phyloP scores from a whole-genome alignment of 1,140 invertebrate genomes.

The Drosophila tristis region DNA sequence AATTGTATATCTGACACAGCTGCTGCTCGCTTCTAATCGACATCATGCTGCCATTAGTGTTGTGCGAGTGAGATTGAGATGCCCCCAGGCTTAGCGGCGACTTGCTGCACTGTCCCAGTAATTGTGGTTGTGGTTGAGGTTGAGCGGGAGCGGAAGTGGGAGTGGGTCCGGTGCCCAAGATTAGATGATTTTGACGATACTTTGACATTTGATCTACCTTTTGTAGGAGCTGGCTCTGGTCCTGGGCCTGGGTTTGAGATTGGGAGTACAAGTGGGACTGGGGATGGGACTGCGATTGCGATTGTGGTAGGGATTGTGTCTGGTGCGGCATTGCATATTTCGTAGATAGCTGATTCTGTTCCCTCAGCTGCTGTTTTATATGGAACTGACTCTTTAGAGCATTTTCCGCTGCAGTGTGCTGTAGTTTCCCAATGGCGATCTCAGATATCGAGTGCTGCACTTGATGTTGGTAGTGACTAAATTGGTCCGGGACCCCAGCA shows the following conservation, averaged over 20 bases:
- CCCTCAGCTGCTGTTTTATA: slow-evolving; percentile 61
- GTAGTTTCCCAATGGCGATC: slow-evolving; percentile 9
- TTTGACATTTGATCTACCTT: no score
- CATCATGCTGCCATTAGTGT: slow-evolving; percentile 53
- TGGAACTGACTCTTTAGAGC: slow-evolving; percentile 59
- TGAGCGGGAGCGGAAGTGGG: no score
- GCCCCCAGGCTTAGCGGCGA: slow-evolving; percentile 16
- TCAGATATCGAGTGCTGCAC: slow-evolving; percentile 13
- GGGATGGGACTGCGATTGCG: not conserved
- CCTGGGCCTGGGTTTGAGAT: not conserved
- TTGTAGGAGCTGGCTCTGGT: not conserved
- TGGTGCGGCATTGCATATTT: slow-evolving; percentile 1
- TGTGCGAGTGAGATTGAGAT: slow-evolving; percentile 18
- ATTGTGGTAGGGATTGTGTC: not conserved
- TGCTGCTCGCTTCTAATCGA: slow-evolving; percentile 77
- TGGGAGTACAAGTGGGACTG: not conserved
- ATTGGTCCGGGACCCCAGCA: slow-evolving; percentile 2
- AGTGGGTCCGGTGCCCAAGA: no score
- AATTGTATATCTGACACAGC: slow-evolving; percentile 67
- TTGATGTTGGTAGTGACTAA: slow-evolving; percentile 11
- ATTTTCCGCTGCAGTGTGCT: slow-evolving; percentile 41
- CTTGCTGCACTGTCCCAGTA: slow-evolving; percentile 18
- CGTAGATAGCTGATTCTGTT: slow-evolving; percentile 8
- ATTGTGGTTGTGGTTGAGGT: not conserved
- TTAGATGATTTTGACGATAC: no score